These are phyloP conservation scores for Drosophila engyochracea DNA, from an alignment of 2,888 invertebrate species.

Conservation along the genomic window DNA sequence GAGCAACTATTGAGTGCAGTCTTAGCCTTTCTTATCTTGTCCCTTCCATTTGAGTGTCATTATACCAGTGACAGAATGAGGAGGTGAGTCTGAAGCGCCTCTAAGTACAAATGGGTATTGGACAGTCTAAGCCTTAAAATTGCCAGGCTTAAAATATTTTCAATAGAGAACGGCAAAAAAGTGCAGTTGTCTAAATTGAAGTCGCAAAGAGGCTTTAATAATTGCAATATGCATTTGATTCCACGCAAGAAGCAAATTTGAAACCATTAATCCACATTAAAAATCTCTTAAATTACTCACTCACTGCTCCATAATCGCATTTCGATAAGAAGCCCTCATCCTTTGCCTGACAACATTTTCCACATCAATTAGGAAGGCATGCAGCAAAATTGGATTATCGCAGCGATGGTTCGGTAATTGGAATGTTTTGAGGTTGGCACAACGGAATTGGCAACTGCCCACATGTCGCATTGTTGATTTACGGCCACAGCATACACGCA, in stretches of 20 bases:
- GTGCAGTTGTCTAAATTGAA: neutral
- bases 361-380: constrained; percentile 46
- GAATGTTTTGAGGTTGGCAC: constrained; percentile 58
- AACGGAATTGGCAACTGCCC: constrained; percentile 44
- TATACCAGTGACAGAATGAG: constrained; percentile 6
- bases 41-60: constrained; percentile 31
- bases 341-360: constrained; percentile 3
- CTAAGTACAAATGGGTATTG: constrained; percentile 22
- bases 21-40: constrained; percentile 44
- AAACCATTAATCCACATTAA: neutral
- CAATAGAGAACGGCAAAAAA: neutral
- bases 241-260: neutral
- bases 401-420: constrained; percentile 53
- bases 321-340: neutral
- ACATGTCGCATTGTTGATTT: constrained; percentile 70
- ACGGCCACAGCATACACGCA: constrained; percentile 29
- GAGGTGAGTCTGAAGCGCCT: constrained; percentile 18
- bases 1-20: constrained; percentile 41
- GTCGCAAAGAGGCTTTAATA: neutral
- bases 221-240: neutral
- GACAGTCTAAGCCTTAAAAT: constrained; percentile 17
- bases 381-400: constrained; percentile 44
- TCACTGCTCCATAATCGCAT: neutral
- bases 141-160: constrained; percentile 9
- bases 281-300: neutral